These are phyloP conservation scores for Rhinoraja longicauda DNA, from an alignment of 2,797 vertebrate species.

Conservation along the genomic window DNA sequence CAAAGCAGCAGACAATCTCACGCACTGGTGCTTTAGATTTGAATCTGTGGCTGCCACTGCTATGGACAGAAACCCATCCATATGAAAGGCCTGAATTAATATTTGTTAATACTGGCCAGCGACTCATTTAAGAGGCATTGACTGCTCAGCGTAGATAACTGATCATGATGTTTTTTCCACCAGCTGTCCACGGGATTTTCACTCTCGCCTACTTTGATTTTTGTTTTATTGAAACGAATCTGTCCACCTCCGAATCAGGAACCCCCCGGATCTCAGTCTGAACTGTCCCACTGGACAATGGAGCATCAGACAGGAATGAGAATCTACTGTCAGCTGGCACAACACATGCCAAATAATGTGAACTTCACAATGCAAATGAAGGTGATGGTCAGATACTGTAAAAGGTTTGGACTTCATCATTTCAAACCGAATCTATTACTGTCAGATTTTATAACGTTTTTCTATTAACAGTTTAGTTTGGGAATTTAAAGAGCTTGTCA, in stretches of 20 bases:
- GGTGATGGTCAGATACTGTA: not conserved
- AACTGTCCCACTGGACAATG: not conserved
- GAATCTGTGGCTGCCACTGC: not conserved
- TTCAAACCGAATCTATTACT: slow-evolving; percentile 1
- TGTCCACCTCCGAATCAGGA: not conserved
- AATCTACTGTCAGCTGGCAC: not conserved
- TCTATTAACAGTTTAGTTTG: slow-evolving; percentile 1
- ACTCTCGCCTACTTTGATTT: not conserved
- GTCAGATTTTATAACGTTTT: not conserved
- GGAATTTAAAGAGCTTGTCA: not conserved
- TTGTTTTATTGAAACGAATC: not conserved
- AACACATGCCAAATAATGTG: not conserved
- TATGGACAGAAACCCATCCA: no score
- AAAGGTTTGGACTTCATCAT: slow-evolving; percentile 14
- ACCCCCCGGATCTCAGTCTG: not conserved
- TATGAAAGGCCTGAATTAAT: no score
- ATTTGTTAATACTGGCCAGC: no score
- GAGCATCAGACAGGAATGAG: not conserved
- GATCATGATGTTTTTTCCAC: not conserved
- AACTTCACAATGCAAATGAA: not conserved
- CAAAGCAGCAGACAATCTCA: not conserved
- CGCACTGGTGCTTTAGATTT: no score
- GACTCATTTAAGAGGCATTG: no score
- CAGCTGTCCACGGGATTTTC: not conserved
- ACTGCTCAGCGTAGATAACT: no score